Evolutionary conservation across 1,140 invertebrate species (phyloP).

Genomic region (Drosophila trapezifrons): DNA sequence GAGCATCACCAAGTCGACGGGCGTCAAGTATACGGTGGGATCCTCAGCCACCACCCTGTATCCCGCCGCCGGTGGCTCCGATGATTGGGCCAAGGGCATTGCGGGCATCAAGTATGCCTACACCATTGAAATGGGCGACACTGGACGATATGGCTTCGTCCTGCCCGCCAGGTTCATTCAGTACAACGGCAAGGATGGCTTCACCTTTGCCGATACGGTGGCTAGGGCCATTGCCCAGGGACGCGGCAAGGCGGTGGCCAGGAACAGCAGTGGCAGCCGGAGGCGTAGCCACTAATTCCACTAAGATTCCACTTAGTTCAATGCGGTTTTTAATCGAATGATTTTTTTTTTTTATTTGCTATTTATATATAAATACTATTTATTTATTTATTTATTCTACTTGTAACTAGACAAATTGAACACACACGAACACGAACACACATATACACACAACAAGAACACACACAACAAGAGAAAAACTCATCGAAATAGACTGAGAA

Average conservation of each 20-base stretch:
- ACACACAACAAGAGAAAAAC: conserved; percentile 17
- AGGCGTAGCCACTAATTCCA: conserved; percentile 52
- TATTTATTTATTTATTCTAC: conserved; percentile 82
- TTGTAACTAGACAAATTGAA: conserved; percentile 79
- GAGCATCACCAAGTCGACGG: conserved; percentile 88
- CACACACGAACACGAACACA: conserved; percentile 21
- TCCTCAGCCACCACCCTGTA: conserved; percentile 90
- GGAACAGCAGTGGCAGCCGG: conserved; percentile 46
- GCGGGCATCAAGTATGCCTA: conserved; percentile 94
- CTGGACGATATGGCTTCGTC: conserved; percentile 94
- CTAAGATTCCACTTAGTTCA: conserved; percentile 38
- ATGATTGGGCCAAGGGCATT: conserved; percentile 95
- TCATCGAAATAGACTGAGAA: conserved; percentile 72
- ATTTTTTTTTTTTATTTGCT: conserved; percentile 48
- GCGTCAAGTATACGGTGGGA: conserved; percentile 90
- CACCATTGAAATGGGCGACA: conserved; percentile 94
- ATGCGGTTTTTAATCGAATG: conserved; percentile 34
- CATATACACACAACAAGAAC: conserved; percentile 11
- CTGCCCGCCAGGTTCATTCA: conserved; percentile 93
- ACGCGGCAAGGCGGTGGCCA: conserved; percentile 48
- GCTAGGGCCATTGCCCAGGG: conserved; percentile 85
- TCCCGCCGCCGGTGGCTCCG: conserved; percentile 92
- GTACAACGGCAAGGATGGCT: conserved; percentile 92
- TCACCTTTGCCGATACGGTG: conserved; percentile 91
- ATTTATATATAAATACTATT: conserved; percentile 64